These are phyloP conservation scores for Cerceris ruficornis DNA, from an alignment of 2,888 invertebrate species.

Conservation along the genomic window DNA sequence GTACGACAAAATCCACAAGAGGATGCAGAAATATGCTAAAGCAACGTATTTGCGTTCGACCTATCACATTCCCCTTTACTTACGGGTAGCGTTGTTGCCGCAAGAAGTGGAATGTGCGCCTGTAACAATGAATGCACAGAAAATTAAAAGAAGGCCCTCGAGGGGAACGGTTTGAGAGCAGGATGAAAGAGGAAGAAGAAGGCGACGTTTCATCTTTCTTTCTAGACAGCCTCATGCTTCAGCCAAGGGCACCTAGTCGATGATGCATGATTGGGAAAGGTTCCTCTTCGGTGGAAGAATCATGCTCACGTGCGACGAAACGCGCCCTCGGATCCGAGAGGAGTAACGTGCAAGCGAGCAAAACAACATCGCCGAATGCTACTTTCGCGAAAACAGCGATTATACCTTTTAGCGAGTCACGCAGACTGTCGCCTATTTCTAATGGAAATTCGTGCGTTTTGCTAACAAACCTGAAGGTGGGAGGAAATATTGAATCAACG, in stretches of 20 bases:
- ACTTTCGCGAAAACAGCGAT: not conserved
- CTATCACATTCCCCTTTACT: conserved; percentile 74
- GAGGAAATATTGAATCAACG: not conserved
- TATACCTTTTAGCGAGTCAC: not conserved
- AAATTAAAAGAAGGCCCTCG: conserved; percentile 66
- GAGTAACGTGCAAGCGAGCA: conserved; percentile 43
- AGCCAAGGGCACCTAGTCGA: conserved; percentile 42
- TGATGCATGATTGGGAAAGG: conserved; percentile 18
- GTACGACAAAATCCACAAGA: no score
- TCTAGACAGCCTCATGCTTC: conserved; percentile 59
- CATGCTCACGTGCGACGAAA: conserved; percentile 54
- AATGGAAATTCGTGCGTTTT: not conserved
- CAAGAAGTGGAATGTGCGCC: conserved; percentile 87
- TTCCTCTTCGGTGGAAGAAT: conserved; percentile 8
- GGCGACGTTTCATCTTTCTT: conserved; percentile 36
- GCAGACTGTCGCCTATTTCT: not conserved
- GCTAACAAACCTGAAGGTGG: no score
- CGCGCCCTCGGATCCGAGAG: conserved; percentile 16
- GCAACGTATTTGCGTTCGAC: not conserved
- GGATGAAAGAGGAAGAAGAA: no score
- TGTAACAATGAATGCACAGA: conserved; percentile 83
- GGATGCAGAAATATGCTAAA: no score
- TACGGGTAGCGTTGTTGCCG: conserved; percentile 85
- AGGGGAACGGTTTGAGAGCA: no score
- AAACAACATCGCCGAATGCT: not conserved